Evolutionary conservation across 2,113 vertebrate species (phyloP), one percentile per base, ranked within the genome.

Genomic region (Genyomyrus donnyi): DNA sequence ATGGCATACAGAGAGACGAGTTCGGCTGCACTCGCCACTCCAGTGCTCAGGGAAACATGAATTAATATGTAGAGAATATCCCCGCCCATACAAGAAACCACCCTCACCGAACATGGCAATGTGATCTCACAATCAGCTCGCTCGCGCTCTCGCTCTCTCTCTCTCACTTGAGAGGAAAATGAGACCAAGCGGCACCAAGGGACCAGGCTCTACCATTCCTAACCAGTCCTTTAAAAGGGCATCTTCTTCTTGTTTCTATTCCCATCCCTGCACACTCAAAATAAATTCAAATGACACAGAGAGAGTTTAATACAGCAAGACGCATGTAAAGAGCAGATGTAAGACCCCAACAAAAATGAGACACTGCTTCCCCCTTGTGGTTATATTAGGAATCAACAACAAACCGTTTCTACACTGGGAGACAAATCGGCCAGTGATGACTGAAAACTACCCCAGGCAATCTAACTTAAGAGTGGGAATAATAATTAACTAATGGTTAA

Each of bases 301-400:
- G 19, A 42, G 35, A 39, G 35, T 35, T 80, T 39, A 19, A 74
- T 15, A 31, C 31, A 70, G 13, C 35, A 39, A 17, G 31, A 39
- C 3, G 70, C 31, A 17, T 17, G 31, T 77, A 17, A 39, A 19
- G 31, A 77, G 35, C 31, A 77, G 35, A 77, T 19, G 27, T 31
- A 42, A 77, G 35, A 42, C 6, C 35, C 35, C 15, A 7, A 42
- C 35, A 80, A 39, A 42, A 80, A 88, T n/a, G 24, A 49, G 21
- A 19, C n/a, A 24, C 62, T 89, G 46, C 46, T 89, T 66, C 88
- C 88, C 88, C 45, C 88, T 77, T 3, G 88, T 89, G 88, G 88
- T 48, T 21, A 31, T n/a, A 74, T 42, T 31, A n/a, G 58, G 21
- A 88, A n/a, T 74, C 58, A 46, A 3, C 39, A 52, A 56, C 80